Evolutionary conservation across 2,888 invertebrate species (phyloP).

Genomic region (Drosophila prostipennis): DNA sequence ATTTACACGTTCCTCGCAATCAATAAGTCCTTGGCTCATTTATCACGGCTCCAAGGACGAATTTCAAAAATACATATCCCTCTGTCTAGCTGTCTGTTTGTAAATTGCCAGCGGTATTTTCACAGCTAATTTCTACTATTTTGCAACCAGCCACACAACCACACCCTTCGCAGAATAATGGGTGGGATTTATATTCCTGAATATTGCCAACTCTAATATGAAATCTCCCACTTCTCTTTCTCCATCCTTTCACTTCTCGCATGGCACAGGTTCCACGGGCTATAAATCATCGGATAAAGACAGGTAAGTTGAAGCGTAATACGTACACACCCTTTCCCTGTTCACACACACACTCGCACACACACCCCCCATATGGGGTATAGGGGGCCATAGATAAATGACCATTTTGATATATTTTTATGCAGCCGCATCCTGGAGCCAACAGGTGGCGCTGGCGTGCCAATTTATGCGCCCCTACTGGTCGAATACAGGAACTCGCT

Average conservation of each 20-base stretch:
- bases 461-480: constrained; percentile 75
- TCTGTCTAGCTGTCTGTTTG: constrained; percentile 28
- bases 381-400: constrained; percentile 52
- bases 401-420: constrained; percentile 66
- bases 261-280: constrained; percentile 89
- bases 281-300: constrained; percentile 93
- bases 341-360: constrained; percentile 9
- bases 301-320: constrained; percentile 87
- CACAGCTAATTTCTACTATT: constrained; percentile 44
- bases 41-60: constrained; percentile 50
- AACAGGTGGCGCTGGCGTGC: constrained; percentile 73
- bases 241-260: constrained; percentile 47
- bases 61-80: constrained; percentile 21
- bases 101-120: constrained; percentile 24
- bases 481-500: constrained; percentile 32
- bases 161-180: constrained; percentile 22
- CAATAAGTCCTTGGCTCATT: constrained; percentile 59
- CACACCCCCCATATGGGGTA: constrained; percentile 5
- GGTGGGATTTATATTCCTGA: constrained; percentile 39
- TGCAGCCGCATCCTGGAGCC: constrained; percentile 48
- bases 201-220: constrained; percentile 34
- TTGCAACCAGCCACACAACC: constrained; percentile 28
- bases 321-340: constrained; percentile 34
- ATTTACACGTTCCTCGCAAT: constrained; percentile 52
- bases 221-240: constrained; percentile 45